Evolutionary conservation across 2,888 invertebrate genomes (phyloP), one percentile per base, ranked within the genome.

Genomic region (Protophormia terraenovae): DNA sequence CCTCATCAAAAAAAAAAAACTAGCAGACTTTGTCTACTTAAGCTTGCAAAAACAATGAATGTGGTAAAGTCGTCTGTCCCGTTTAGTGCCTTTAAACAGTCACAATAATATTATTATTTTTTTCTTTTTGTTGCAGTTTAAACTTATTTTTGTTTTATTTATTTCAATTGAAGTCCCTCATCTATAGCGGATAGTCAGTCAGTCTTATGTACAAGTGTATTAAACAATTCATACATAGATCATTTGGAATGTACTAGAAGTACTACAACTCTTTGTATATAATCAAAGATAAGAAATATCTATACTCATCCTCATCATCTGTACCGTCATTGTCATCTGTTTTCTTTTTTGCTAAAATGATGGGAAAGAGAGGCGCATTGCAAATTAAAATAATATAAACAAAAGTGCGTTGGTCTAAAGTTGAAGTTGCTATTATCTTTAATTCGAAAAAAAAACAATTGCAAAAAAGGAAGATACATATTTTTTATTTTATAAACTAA

Each of bases 351-450:
- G 7, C 19, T n/a, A 16, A 24, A 50, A 19, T 10, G 12, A 27
- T 12, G 24, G 35, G 27, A n/a, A 10, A 38, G 27, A 50, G 14
- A 24, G 38, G 22, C 8, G 53, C 38, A 22, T 29, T 16, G 35
- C 16, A 83, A 69, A 73, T 62, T 72, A 62, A 55, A 66, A 55
- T 45, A 35, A 45, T 16, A 69, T 53, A 38, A 50, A 72, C 24
- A 64, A 67, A 78, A 73, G 77, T 84, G 81, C 81, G 84, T 84
- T 84, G 73, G 81, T 77, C 58, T 69, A 77, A 22, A 62, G 75
- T 58, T 84, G 32, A 76, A 62, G 55, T 62, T 73, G 60, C 67
- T 62, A 84, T 81, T 84, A 81, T 77, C 84, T 84, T 77, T 41
- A 67, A 81, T 73, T 38, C 19, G n/a, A n/a, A n/a, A 62, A 82